Evolutionary conservation across 1,140 invertebrate genomes (phyloP).

Genomic region (Ips typographus): DNA sequence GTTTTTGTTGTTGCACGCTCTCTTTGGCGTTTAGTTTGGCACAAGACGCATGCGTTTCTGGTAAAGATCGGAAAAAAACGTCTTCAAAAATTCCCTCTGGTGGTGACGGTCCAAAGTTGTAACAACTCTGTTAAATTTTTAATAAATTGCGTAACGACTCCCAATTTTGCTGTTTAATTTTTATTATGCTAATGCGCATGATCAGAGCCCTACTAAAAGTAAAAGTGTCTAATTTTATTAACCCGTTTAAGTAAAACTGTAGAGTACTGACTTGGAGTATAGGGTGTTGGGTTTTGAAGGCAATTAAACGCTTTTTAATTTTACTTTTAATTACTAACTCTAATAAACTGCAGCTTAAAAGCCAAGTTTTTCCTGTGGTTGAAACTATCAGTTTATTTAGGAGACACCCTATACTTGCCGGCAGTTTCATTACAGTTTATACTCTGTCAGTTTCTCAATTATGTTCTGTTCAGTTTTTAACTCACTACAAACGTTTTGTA

Average conservation of each 20-base stretch:
- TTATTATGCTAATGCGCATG: conserved; percentile 11
- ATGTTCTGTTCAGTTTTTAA: too few species aligned
- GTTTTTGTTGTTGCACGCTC: conserved; percentile 13
- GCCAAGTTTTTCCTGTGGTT: too few species aligned
- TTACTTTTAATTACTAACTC: neutral
- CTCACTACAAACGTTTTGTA: too few species aligned
- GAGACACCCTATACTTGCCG: too few species aligned
- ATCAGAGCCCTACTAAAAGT: neutral
- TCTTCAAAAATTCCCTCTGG: conserved; percentile 30
- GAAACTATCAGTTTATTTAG: too few species aligned
- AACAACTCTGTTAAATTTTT: conserved; percentile 42
- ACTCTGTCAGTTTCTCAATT: too few species aligned
- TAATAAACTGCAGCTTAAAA: neutral
- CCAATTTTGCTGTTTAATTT: conserved; percentile 50
- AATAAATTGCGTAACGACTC: conserved; percentile 50
- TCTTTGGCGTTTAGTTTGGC: conserved; percentile 1
- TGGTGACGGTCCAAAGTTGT: conserved; percentile 49
- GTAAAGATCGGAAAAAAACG: neutral
- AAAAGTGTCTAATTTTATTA: neutral
- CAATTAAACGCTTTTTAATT: neutral
- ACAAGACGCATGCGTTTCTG: neutral
- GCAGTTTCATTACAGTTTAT: too few species aligned
- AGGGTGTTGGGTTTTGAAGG: conserved; percentile 25
- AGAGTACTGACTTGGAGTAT: conserved; percentile 7
- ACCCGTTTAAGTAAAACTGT: neutral